Evolutionary conservation across 2,113 vertebrate genomes (phyloP).

Genomic region (Xenotilapia flavipinnis): DNA sequence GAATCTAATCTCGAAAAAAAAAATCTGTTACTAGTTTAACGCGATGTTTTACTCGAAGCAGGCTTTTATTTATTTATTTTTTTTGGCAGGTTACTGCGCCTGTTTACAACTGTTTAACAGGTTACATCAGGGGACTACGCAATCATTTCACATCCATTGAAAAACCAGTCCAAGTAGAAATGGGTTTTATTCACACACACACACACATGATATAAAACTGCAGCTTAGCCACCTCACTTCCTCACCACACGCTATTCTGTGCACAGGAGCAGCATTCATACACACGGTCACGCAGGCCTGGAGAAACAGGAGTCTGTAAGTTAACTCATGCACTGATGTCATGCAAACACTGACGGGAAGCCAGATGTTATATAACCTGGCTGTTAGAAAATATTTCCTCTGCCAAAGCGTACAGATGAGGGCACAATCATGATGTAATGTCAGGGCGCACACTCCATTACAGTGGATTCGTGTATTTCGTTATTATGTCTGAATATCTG

Average conservation of each 20-base stretch:
- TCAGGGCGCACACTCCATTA: slow-evolving; percentile 13
- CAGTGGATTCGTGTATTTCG: neutral
- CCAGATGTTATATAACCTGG: slow-evolving; percentile 56
- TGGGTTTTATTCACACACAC: neutral
- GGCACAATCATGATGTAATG: slow-evolving; percentile 34
- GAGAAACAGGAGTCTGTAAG: slow-evolving; percentile 20
- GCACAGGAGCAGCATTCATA: slow-evolving; percentile 5
- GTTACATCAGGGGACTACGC: neutral
- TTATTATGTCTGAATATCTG: neutral
- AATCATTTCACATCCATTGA: neutral
- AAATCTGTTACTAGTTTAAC: neutral
- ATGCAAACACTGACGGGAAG: slow-evolving; percentile 42
- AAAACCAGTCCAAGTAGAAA: neutral
- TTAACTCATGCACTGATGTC: slow-evolving; percentile 56
- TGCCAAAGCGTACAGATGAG: slow-evolving; percentile 53
- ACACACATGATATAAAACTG: neutral
- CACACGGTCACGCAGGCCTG: neutral
- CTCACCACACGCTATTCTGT: neutral
- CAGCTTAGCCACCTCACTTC: neutral
- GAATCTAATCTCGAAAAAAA: neutral
- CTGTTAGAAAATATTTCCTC: slow-evolving; percentile 3
- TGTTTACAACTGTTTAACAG: neutral
- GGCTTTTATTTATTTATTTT: neutral
- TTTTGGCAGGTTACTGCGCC: neutral
- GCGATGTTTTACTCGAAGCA: neutral